These are phyloP conservation scores for Bovichtus variegatus DNA, from an alignment of 2,797 vertebrate genomes.

Conservation along the genomic window DNA sequence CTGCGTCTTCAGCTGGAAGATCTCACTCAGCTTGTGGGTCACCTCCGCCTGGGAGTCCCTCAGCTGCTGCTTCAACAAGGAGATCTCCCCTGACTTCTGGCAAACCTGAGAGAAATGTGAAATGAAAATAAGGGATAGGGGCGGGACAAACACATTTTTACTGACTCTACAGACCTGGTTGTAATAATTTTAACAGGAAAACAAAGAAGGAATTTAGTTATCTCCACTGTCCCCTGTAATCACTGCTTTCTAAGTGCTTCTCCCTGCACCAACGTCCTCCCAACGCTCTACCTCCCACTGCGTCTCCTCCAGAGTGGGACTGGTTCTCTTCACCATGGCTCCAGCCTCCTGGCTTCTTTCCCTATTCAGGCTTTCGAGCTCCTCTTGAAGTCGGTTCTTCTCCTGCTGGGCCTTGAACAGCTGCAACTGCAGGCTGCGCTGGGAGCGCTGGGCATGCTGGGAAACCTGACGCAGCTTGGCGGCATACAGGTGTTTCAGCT, in stretches of 20 bases:
- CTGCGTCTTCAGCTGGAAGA: slow-evolving; percentile 95
- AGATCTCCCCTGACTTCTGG: slow-evolving; percentile 97
- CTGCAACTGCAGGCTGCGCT: slow-evolving; percentile 93
- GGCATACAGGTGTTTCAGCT: slow-evolving; percentile 94
- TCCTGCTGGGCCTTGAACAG: slow-evolving; percentile 96
- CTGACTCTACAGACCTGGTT: background rate
- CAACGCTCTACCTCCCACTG: slow-evolving; percentile 93
- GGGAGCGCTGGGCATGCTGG: slow-evolving; percentile 94
- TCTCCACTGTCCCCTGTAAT: slow-evolving; percentile 27
- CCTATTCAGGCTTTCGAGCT: slow-evolving; percentile 86
- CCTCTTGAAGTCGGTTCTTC: slow-evolving; percentile 91
- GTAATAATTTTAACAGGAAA: slow-evolving; percentile 19
- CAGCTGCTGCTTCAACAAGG: slow-evolving; percentile 96
- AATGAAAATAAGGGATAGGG: fast-evolving
- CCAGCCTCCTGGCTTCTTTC: slow-evolving; percentile 75
- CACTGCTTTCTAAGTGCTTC: slow-evolving; percentile 8
- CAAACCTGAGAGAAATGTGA: slow-evolving; percentile 90
- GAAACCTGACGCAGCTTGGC: slow-evolving; percentile 93
- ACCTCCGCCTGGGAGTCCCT: slow-evolving; percentile 95
- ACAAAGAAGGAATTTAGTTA: slow-evolving; percentile 19
- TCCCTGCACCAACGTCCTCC: slow-evolving; percentile 6
- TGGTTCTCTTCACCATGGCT: slow-evolving; percentile 68
- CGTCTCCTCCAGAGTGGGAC: slow-evolving; percentile 91
- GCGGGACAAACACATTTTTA: background rate
- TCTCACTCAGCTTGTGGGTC: slow-evolving; percentile 94